Evolutionary conservation across 2,888 invertebrate species (phyloP).

Genomic region (Melangyna quadrimaculata): DNA sequence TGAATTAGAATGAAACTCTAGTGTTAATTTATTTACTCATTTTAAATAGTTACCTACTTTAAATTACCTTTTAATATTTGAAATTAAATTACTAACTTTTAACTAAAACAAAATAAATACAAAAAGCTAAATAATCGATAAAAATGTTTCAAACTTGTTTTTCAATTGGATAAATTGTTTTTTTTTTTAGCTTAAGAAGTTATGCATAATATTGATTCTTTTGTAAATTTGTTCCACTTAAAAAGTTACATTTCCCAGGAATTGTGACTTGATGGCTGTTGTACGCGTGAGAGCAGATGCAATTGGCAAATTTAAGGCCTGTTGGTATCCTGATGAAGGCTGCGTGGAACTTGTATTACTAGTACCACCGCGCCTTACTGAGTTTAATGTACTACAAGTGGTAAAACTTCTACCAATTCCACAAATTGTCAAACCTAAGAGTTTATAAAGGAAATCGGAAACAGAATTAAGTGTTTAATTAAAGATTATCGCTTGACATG

Average conservation of each 20-base stretch:
- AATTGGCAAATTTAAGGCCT: constrained; percentile 79
- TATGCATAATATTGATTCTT: background rate
- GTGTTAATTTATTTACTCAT: background rate
- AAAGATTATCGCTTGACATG: background rate
- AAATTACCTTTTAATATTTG: background rate
- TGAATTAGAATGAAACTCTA: background rate
- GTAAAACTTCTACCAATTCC: constrained; percentile 81
- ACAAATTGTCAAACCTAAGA: constrained; percentile 81
- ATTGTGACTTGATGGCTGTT: constrained; percentile 80
- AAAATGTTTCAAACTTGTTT: background rate
- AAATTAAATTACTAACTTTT: background rate
- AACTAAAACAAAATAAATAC: background rate
- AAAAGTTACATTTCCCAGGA: constrained; percentile 81
- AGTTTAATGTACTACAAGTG: constrained; percentile 78
- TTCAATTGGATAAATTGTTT: background rate
- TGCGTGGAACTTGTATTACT: constrained; percentile 76
- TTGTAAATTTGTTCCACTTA: constrained; percentile 73
- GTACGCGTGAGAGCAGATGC: constrained; percentile 79
- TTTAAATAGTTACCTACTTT: background rate
- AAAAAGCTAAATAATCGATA: background rate
- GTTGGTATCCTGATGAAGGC: constrained; percentile 78
- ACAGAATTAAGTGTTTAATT: constrained; percentile 6
- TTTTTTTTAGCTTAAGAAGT: constrained; percentile 1
- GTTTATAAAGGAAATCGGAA: constrained; percentile 73
- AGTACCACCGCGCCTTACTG: constrained; percentile 76